Evolutionary conservation across 2,888 invertebrate genomes (phyloP).

Genomic region (Apocheima hispidaria): DNA sequence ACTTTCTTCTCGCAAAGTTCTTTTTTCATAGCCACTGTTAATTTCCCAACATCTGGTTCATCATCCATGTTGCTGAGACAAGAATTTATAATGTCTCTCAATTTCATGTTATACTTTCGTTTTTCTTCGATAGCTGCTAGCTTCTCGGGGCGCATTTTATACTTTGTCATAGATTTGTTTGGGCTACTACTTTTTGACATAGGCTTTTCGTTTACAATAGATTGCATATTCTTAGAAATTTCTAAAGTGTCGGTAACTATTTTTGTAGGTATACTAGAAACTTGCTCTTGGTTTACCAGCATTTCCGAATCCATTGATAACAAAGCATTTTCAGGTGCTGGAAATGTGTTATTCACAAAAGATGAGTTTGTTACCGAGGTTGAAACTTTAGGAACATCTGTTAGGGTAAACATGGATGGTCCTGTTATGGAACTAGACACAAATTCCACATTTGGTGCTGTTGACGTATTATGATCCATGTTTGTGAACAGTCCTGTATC

Average conservation of each 20-base stretch:
- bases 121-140: constrained; percentile 73
- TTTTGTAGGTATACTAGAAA: background rate
- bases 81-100: constrained; percentile 72
- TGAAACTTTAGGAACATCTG: constrained; percentile 1
- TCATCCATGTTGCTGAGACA: constrained; percentile 66
- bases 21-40: constrained; percentile 32
- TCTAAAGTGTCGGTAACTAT: background rate
- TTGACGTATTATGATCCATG: background rate
- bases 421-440: constrained; percentile 1
- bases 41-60: constrained; percentile 39
- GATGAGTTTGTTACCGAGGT: background rate
- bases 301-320: constrained; percentile 1
- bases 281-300: background rate
- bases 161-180: constrained; percentile 46
- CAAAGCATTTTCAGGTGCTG: background rate
- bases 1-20: constrained; percentile 27
- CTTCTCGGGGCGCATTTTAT: constrained; percentile 67
- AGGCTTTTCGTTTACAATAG: background rate
- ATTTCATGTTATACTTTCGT: constrained; percentile 76
- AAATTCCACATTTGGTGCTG: constrained; percentile 12
- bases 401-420: constrained; percentile 12
- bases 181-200: constrained; percentile 7
- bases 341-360: background rate
- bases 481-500: constrained; percentile 4
- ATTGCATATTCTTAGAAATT: background rate